Evolutionary conservation across 2,797 vertebrate genomes (phyloP).

Genomic region (Spizella passerina): DNA sequence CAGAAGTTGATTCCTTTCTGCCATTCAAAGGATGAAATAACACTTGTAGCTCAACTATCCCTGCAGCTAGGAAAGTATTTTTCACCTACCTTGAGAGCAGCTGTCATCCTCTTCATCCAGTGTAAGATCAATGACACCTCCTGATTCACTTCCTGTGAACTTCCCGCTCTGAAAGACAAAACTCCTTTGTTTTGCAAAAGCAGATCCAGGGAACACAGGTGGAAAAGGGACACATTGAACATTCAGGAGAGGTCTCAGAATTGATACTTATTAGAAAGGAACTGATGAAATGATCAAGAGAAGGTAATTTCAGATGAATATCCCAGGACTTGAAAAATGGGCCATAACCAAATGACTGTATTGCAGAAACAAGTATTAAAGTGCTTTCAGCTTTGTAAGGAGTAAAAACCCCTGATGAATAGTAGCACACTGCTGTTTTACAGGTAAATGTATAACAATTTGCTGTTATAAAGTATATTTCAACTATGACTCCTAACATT

Average conservation of each 20-base stretch:
- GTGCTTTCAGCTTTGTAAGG: neutral
- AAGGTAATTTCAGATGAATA: neutral
- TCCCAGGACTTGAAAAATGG: neutral
- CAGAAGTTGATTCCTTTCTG: neutral
- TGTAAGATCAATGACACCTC: constrained; percentile 96
- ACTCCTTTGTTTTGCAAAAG: constrained; percentile 62
- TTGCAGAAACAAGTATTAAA: neutral
- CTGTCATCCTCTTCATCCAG: constrained; percentile 93
- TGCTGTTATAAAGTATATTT: neutral
- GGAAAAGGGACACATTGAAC: neutral
- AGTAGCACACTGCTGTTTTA: neutral
- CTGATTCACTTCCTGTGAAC: constrained; percentile 75
- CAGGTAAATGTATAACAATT: neutral
- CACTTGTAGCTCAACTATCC: neutral
- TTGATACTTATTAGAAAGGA: neutral
- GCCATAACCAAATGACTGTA: neutral
- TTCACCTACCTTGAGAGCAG: constrained; percentile 70
- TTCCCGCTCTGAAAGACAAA: constrained; percentile 81
- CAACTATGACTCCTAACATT: neutral
- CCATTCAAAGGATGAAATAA: neutral
- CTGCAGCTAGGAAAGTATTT: neutral
- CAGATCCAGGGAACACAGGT: constrained; percentile 24
- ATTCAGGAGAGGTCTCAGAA: neutral
- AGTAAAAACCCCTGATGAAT: neutral
- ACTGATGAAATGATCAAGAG: neutral